Base-by-base conservation (phyloP, 2,113 vertebrate genomes). In the Toxotes jaculatrix region DNA sequence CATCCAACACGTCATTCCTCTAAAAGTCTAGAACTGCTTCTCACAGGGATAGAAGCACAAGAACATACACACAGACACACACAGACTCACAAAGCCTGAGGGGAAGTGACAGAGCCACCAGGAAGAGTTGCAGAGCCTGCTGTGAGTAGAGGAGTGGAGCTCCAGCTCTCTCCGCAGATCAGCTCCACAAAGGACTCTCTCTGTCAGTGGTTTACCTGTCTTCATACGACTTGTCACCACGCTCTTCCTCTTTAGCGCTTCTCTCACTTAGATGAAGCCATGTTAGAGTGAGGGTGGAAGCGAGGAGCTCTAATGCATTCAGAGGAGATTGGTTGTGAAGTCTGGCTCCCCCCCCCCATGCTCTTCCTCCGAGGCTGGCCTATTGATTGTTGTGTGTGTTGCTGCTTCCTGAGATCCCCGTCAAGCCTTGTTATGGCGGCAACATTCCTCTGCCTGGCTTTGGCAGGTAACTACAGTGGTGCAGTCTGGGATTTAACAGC, bases 281-380 rank as follows among this genome's bases (percentile, higher is more conserved):
- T 85, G 85, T 80, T 75, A 69, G 53, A 81, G 81, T 1, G 78
- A 85, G 60, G 67, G 7, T 81, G 79, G 81, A 79, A 77, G 77
- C 70, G 36, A 74, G 49, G 49, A 11, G 21, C 84, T 77, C 71
- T 88, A 74, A 83, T 82, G 74, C 80, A 63, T 90, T 88, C 68
- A 83, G 81, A 87, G 84, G 74, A 90, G 89, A 91, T 90, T 84
- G 86, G 83, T 87, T 85, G 79, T 92, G 91, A 93, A 85, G 88
- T 87, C 74, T 90, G 67, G 56, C 72, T 86, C 85, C 87, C 90
- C 68, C 79, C 85, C 87, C 90, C 68, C 79, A 45, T 80, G 76
- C 83, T 74, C 72, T 79, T 86, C 77, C 82, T 88, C 73, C 10
- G 55, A 88, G 83, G 85, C 71, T 71, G 81, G 84, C 81, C 85